Conservation (phyloP, 2,113 vertebrate genomes). For the Gambusia affinis region DNA sequence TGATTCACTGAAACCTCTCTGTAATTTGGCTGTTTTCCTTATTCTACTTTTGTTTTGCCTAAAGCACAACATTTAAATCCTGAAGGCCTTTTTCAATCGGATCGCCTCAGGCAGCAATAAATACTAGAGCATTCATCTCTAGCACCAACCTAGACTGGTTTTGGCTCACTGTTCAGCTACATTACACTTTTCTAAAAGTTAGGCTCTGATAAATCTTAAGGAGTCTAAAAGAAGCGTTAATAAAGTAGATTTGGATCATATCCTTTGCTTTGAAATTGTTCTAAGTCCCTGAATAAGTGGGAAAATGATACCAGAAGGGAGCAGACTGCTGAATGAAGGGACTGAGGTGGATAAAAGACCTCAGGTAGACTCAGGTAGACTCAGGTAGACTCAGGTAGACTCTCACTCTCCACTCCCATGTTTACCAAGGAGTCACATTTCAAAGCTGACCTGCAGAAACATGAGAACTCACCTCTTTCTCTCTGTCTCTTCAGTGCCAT, state of each 20-base stretch:
- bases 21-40: no score
- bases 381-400: background rate
- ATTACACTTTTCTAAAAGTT: background rate
- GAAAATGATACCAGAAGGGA: background rate
- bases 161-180: background rate
- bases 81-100: background rate
- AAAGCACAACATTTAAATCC: background rate
- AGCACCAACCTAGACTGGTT: background rate
- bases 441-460: constrained; percentile 17
- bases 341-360: constrained; percentile 6
- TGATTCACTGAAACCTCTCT: background rate
- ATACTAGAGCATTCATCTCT: background rate
- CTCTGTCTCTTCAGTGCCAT: constrained; percentile 63
- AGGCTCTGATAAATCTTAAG: background rate
- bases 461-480: constrained; percentile 13
- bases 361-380: background rate
- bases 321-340: background rate
- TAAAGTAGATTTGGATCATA: background rate
- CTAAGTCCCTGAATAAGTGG: background rate
- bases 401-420: constrained; percentile 38
- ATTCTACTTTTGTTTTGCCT: background rate
- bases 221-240: background rate
- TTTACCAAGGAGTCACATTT: constrained; percentile 41
- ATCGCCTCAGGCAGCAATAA: background rate
- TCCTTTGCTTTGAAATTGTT: background rate